Percentiles rank a stretch among this genome's conserved stretches.
These are phyloP conservation scores for Nebria ingens DNA, from an alignment of 1,140 invertebrate genomes.

Conservation along the genomic window DNA sequence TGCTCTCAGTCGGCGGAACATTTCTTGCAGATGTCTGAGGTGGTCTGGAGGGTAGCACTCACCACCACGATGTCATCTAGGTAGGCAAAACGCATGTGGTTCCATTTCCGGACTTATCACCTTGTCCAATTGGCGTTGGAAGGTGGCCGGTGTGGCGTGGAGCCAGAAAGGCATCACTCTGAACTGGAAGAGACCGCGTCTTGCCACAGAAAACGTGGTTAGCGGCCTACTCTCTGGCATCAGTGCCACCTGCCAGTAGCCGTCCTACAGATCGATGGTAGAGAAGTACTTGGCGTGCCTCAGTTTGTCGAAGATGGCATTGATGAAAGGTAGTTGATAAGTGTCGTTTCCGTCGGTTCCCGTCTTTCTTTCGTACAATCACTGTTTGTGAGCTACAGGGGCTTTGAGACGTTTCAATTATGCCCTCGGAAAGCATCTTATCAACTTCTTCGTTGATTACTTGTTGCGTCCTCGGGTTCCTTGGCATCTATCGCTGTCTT, in stretches of 20 bases:
- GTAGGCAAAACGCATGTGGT: constrained; percentile 4
- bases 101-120: constrained; percentile 9
- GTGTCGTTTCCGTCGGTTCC: constrained; percentile 29
- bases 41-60: background rate
- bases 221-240: too few species aligned
- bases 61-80: background rate
- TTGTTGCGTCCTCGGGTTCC: constrained; percentile 13
- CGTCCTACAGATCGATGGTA: too few species aligned
- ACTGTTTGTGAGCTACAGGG: constrained; percentile 36
- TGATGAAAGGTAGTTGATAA: too few species aligned
- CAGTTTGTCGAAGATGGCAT: too few species aligned
- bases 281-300: too few species aligned
- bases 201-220: too few species aligned
- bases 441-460: constrained; percentile 19
- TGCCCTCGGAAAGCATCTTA: constrained; percentile 22
- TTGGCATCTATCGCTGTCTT: constrained; percentile 4
- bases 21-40: background rate
- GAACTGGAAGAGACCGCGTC: too few species aligned
- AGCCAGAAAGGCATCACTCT: too few species aligned
- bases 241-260: too few species aligned
- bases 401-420: constrained; percentile 24
- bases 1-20: background rate
- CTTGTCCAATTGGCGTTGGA: constrained; percentile 23
- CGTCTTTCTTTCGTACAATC: constrained; percentile 39
- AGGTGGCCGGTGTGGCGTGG: too few species aligned